Evolutionary conservation across 1,140 invertebrate genomes (phyloP).

Genomic region (Paraescarpia echinospica): DNA sequence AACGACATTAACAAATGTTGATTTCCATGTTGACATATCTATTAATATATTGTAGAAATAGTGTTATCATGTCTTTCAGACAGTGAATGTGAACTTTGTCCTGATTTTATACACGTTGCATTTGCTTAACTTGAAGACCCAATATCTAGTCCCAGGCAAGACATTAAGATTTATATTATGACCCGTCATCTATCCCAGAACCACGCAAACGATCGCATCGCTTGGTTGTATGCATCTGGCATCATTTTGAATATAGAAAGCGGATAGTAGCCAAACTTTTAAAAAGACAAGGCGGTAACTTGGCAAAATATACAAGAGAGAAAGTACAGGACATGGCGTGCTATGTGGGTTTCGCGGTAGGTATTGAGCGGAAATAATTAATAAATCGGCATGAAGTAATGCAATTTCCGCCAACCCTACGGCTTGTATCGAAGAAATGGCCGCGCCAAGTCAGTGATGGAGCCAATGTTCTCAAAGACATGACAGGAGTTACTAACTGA

Average conservation of each 20-base stretch:
- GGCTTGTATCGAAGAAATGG: neutral
- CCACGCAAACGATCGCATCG: neutral
- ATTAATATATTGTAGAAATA: too few species aligned
- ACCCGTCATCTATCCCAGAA: too few species aligned
- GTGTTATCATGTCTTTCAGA: too few species aligned
- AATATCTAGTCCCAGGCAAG: neutral
- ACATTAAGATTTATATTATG: neutral
- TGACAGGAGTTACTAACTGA: neutral
- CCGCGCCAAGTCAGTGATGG: neutral
- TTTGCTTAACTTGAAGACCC: neutral
- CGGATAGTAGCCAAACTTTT: neutral
- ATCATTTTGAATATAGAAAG: neutral
- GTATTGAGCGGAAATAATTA: neutral
- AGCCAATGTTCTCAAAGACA: neutral
- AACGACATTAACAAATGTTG: too few species aligned
- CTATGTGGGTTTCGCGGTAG: neutral
- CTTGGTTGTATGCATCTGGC: neutral
- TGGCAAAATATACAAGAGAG: neutral
- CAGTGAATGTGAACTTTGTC: too few species aligned
- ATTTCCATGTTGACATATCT: too few species aligned
- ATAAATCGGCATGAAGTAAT: neutral
- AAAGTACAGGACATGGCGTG: neutral
- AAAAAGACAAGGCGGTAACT: neutral
- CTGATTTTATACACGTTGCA: neutral
- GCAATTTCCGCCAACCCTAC: neutral